Conservation (phyloP, 53 echinoderm and acorn worm genomes). For the Echinarachnius parma region DNA sequence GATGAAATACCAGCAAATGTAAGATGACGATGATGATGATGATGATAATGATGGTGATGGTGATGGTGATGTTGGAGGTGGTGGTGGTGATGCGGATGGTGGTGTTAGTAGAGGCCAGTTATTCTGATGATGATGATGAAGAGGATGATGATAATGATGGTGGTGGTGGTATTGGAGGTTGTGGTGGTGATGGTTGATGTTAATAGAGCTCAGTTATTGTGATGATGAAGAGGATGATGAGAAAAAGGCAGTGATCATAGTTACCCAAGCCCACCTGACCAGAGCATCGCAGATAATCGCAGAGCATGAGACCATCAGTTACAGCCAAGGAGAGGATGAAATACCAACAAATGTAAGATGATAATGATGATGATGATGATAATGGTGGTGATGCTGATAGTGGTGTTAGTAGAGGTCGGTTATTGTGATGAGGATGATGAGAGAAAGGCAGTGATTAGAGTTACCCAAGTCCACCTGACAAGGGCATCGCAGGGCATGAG, state of each 20-base stretch:
- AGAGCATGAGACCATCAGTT: constrained; percentile 86
- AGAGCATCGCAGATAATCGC: constrained; percentile 34
- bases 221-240: constrained; percentile 14
- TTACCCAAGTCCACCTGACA: constrained; percentile 64
- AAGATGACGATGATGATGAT: constrained; percentile 25
- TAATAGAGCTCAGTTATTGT: background rate
- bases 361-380: background rate
- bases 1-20: constrained; percentile 80
- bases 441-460: constrained; percentile 41
- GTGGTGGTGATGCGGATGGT: background rate
- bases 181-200: too few relatives aligned
- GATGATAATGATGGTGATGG: background rate
- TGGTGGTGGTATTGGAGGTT: constrained; percentile 1
- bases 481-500: constrained; percentile 71
- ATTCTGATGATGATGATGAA: background rate
- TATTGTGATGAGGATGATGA: background rate
- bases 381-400: background rate
- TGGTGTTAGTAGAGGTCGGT: background rate
- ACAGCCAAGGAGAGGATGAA: constrained; percentile 69
- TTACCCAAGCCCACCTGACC: constrained; percentile 64
- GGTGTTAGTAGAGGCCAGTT: too few relatives aligned
- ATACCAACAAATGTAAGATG: constrained; percentile 83
- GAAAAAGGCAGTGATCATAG: constrained; percentile 44
- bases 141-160: background rate
- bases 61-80: background rate